Base-by-base conservation (phyloP, 2,113 vertebrate genomes). In the Phocoena phocoena region DNA sequence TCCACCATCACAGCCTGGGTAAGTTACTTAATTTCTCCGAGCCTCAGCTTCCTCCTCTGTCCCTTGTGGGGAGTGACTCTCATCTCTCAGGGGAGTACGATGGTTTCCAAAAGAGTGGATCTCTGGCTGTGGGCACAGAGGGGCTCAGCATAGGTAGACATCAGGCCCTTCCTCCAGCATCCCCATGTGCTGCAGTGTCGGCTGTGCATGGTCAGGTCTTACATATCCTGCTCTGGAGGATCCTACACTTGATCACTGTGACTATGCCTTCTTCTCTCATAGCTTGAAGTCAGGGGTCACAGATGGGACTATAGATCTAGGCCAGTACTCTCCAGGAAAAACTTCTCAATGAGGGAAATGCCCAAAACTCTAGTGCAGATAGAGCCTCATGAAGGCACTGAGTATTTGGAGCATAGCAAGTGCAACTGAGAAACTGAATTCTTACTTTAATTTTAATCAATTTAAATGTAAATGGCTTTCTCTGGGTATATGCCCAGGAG, bases 381-480 rank as follows among this genome's bases (percentile, higher is more conserved):
- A 17, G 2, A 63, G 5, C n/a, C 17, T 2, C 7, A 2, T 7
- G n/a, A 36, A 65, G 41, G 12, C 23, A 14, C 20, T 5, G 17
- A 44, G 17, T 23, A 20, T 13, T 17, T 1, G 31, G 36, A 47
- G 28, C 2, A 0, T 14, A 12, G 58, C 55, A 25, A 25, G 41
- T 15, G 8, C 31, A 41, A 36, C 8, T 25, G 17, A 33, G 21
- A 14, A 41, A 81, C 20, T 21, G 23, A 65, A 63, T n/a, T 50
- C 21, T 60, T 55, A 36, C 53, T 79, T 41, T 20, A 41, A 80
- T 11, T 76, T 58, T 55, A 50, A 76, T 11, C 28, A 67, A 21
- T 58, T 84, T 62, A 25, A 4, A 73, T 63, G 14, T 18, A 25
- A 76, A 68, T 31, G 13, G 20, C 6, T 58, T 58, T 58, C 18